These are phyloP conservation scores for Agrotis ipsilon DNA, from an alignment of 2,888 invertebrate species.

Conservation along the genomic window DNA sequence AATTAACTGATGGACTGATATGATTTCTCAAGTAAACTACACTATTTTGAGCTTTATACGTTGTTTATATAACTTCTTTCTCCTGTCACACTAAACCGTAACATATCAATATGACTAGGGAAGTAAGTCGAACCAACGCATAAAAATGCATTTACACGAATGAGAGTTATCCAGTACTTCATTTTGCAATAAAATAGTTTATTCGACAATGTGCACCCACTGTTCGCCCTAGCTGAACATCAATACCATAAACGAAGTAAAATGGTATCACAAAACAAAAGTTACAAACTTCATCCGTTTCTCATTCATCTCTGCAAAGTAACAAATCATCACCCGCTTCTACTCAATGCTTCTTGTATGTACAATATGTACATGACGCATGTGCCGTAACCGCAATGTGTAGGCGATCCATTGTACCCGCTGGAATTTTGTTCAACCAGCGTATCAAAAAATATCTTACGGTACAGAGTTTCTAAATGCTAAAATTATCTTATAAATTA, in stretches of 20 bases:
- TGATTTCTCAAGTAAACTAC: no score
- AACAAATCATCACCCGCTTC: conserved; percentile 40
- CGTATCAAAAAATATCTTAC: conserved; percentile 4
- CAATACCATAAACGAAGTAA: background rate
- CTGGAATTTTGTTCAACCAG: background rate
- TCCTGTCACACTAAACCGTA: background rate
- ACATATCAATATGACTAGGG: background rate
- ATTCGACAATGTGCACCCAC: background rate
- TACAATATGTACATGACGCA: conserved; percentile 24
- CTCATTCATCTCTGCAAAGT: conserved; percentile 64
- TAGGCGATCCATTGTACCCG: conserved; percentile 2
- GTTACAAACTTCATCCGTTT: conserved; percentile 53
- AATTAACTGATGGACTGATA: no score
- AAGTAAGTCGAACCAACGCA: background rate
- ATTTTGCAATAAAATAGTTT: background rate
- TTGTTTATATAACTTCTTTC: conserved; percentile 1
- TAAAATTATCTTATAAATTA: background rate
- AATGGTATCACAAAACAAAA: conserved; percentile 20
- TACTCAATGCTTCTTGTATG: conserved; percentile 38
- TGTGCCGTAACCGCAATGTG: conserved; percentile 25
- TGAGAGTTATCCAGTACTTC: background rate
- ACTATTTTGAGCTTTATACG: conserved; percentile 27
- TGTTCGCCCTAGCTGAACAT: background rate
- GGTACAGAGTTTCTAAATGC: background rate
- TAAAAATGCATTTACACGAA: background rate